Conservation (phyloP, 1,140 invertebrate genomes). For the Brachionus rubens region DNA sequence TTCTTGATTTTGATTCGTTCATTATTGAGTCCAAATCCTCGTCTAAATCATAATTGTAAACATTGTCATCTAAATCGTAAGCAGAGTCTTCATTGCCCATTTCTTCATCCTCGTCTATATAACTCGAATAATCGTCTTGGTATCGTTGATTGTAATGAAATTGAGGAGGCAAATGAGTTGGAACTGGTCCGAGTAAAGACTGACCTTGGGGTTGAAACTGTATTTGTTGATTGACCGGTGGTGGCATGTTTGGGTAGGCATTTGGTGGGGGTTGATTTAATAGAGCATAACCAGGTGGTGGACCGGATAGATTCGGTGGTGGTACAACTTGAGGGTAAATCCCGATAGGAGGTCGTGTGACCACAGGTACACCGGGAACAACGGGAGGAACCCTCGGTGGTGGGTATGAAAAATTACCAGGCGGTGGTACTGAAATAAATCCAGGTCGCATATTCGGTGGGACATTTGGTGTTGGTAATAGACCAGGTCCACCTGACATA, state of each 20-base stretch:
- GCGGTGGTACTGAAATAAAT: not conserved
- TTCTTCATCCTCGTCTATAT: constrained; percentile 3
- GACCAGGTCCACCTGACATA: not conserved
- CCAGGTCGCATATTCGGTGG: not conserved
- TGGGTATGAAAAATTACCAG: not conserved
- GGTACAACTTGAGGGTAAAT: no score
- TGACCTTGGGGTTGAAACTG: not conserved
- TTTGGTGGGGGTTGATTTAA: not conserved
- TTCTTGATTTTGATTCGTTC: constrained; percentile 5
- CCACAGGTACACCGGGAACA: not conserved
- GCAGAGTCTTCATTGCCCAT: not conserved
- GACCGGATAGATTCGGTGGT: not conserved
- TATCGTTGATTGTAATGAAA: not conserved
- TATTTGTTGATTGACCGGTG: not conserved
- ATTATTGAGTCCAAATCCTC: constrained; percentile 35
- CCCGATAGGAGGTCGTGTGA: no score
- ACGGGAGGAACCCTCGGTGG: not conserved
- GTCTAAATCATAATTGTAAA: constrained; percentile 18
- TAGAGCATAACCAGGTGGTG: not conserved
- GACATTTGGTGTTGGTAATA: not conserved
- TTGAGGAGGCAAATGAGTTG: constrained; percentile 16
- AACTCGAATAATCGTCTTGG: constrained; percentile 4
- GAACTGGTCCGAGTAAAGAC: not conserved
- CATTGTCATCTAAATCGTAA: constrained; percentile 36
- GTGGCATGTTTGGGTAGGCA: not conserved